phyloP scores from a whole-genome alignment of 1,140 invertebrate species.

The Drosophila baimaii region DNA sequence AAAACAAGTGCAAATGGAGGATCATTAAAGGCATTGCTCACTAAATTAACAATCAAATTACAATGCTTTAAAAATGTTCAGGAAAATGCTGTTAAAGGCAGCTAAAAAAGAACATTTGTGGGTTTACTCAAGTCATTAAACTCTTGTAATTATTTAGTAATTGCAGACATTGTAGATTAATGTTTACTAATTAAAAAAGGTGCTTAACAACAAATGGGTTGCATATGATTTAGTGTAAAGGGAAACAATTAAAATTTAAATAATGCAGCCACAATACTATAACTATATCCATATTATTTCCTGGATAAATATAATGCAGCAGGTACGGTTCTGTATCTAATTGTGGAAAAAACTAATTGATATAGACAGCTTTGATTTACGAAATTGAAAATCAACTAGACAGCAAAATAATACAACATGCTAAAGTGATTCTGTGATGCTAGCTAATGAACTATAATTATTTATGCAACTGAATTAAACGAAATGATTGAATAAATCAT shows the following conservation, averaged over 20 bases:
- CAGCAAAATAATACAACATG: neutral
- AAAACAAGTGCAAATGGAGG: conserved; percentile 2
- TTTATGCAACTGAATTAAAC: neutral
- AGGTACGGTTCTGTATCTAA: too few species aligned
- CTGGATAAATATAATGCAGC: too few species aligned
- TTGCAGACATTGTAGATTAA: neutral
- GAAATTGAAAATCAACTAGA: neutral
- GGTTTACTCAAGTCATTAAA: neutral
- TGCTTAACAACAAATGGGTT: neutral
- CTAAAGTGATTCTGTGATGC: neutral
- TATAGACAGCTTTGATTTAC: neutral
- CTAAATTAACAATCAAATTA: conserved; percentile 15
- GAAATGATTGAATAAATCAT: neutral
- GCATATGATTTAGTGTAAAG: neutral
- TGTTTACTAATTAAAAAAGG: neutral
- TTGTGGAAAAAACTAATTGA: neutral
- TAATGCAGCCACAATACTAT: too few species aligned
- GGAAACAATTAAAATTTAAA: neutral
- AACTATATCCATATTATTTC: too few species aligned
- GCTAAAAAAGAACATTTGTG: neutral
- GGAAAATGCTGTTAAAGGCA: neutral
- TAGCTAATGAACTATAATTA: too few species aligned
- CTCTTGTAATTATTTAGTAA: neutral
- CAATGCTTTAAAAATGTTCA: neutral
- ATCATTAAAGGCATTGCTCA: conserved; percentile 21